phyloP scores from a whole-genome alignment of 2,113 vertebrate genomes.

The Charina bottae region DNA sequence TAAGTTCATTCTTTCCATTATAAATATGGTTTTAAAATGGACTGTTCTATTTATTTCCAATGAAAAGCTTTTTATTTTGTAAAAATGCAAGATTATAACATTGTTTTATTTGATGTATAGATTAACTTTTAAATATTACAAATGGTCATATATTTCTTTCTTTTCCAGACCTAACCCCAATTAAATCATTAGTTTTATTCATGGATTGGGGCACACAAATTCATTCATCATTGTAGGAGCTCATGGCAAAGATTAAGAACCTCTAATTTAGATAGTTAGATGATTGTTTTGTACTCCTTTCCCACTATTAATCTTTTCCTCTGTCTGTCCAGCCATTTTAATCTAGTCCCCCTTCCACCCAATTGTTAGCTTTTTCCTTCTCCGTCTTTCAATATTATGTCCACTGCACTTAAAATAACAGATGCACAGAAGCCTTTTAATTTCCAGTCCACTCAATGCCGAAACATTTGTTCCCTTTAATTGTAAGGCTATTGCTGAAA shows the following conservation, averaged over 20 bases:
- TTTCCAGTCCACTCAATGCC: constrained; percentile 40
- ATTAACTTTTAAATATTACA: not conserved
- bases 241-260: not conserved
- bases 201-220: not conserved
- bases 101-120: not conserved
- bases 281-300: not conserved
- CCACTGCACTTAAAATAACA: constrained; percentile 3
- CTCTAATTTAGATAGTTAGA: not conserved
- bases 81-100: not conserved
- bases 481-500: constrained; percentile 4
- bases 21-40: not conserved
- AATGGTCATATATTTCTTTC: not conserved
- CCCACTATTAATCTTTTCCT: not conserved
- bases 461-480: constrained; percentile 33
- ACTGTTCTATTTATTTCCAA: not conserved
- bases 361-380: not conserved
- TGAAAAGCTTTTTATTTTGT: not conserved
- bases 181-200: not conserved
- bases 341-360: not conserved
- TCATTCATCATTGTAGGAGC: not conserved
- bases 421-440: constrained; percentile 37
- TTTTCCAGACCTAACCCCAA: not conserved
- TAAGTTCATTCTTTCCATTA: not conserved
- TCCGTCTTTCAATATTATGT: not conserved
- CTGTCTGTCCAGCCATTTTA: not conserved